phyloP scores from a whole-genome alignment of 2,888 invertebrate genomes.

The Zootermopsis nevadensis region DNA sequence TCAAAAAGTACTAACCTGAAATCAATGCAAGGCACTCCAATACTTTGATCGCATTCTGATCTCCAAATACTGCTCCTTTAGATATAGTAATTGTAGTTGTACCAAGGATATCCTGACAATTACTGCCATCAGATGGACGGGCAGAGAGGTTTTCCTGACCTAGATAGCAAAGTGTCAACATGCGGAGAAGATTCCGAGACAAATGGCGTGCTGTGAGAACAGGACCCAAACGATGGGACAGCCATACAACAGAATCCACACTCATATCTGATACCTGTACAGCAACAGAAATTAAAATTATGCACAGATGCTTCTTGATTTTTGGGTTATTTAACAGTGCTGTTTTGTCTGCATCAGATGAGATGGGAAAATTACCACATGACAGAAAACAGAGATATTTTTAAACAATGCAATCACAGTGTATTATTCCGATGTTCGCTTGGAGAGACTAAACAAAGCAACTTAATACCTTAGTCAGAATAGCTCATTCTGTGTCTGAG shows the following conservation, averaged over 20 bases:
- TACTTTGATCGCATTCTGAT: constrained; percentile 86
- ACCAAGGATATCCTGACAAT: neutral
- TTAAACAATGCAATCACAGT: too few species aligned
- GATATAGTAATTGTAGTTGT: constrained; percentile 70
- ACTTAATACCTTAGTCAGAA: too few species aligned
- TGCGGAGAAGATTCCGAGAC: constrained; percentile 90
- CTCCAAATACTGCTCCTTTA: constrained; percentile 77
- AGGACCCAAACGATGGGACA: constrained; percentile 93
- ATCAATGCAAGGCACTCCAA: constrained; percentile 90
- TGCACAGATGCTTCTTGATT: too few species aligned
- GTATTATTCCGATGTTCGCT: too few species aligned
- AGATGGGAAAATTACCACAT: too few species aligned
- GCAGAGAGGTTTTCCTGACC: constrained; percentile 77
- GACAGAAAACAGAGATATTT: too few species aligned
- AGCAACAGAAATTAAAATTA: constrained; percentile 38
- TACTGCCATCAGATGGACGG: constrained; percentile 40
- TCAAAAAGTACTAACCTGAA: constrained; percentile 70
- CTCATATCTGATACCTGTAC: constrained; percentile 77
- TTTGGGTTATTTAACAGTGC: too few species aligned
- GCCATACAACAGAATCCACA: constrained; percentile 88
- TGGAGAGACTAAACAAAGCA: too few species aligned
- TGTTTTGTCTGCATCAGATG: too few species aligned
- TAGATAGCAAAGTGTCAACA: constrained; percentile 94
- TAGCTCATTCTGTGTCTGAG: too few species aligned
- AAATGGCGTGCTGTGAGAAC: constrained; percentile 92